Evolutionary conservation across 2,888 invertebrate species (phyloP).

Genomic region (Girardia tigrina): DNA sequence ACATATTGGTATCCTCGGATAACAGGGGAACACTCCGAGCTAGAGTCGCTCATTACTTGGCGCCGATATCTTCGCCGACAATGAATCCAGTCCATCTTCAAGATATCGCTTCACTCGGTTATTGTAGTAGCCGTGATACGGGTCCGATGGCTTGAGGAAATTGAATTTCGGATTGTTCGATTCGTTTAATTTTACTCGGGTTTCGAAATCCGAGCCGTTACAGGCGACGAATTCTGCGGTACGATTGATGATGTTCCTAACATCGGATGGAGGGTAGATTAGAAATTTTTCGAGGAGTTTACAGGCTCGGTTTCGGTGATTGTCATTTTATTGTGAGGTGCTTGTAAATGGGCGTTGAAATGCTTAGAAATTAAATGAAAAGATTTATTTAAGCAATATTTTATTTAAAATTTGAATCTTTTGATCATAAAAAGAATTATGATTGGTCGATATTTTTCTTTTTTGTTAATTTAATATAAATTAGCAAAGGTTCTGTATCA

Average conservation of each 20-base stretch:
- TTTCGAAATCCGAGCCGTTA: slow-evolving; percentile 95
- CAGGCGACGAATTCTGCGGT: slow-evolving; percentile 97
- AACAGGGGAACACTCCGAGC: too few relatives aligned
- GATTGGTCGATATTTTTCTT: too few relatives aligned
- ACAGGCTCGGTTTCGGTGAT: neutral
- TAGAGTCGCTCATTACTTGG: too few relatives aligned
- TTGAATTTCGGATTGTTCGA: slow-evolving; percentile 94
- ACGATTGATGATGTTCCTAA: slow-evolving; percentile 98
- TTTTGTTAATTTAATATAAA: too few relatives aligned
- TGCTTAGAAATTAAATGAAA: too few relatives aligned
- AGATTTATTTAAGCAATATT: too few relatives aligned
- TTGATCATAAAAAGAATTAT: too few relatives aligned
- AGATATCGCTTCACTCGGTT: slow-evolving; percentile 86
- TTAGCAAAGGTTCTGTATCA: too few relatives aligned
- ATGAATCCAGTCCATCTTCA: slow-evolving; percentile 33
- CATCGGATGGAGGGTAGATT: slow-evolving; percentile 97
- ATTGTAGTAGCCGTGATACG: slow-evolving; percentile 96
- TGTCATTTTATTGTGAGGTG: too few relatives aligned
- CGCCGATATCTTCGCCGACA: slow-evolving; percentile 27
- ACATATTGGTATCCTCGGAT: too few relatives aligned
- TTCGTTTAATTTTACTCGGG: slow-evolving; percentile 89
- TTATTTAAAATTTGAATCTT: too few relatives aligned
- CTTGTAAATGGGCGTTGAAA: too few relatives aligned
- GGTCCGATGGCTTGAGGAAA: slow-evolving; percentile 85
- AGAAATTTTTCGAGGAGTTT: slow-evolving; percentile 55